A percentile compares a stretch with the other conserved stretches of the same genome.
These are phyloP conservation scores for Epinotia bilunana DNA, from an alignment of 2,888 invertebrate species.

Conservation along the genomic window DNA sequence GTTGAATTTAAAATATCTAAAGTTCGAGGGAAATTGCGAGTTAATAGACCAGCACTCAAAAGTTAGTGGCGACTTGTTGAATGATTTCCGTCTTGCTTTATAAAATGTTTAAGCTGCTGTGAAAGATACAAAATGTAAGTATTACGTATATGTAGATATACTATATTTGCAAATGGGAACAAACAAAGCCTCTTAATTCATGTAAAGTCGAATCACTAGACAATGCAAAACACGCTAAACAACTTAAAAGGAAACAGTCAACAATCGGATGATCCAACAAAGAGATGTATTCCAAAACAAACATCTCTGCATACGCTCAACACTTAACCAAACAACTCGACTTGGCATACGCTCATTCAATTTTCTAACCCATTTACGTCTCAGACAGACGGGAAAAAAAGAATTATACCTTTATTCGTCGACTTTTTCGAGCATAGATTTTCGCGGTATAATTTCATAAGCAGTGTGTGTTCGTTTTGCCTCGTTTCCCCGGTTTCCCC, in stretches of 20 bases:
- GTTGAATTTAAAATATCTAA: constrained; percentile 45
- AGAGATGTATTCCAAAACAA: constrained; percentile 65
- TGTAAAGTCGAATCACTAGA: constrained; percentile 41
- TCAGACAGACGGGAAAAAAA: constrained; percentile 70
- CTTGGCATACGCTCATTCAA: constrained; percentile 77
- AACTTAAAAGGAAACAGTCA: constrained; percentile 54
- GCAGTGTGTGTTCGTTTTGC: constrained; percentile 79
- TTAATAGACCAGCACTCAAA: constrained; percentile 45
- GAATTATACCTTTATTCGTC: constrained; percentile 64
- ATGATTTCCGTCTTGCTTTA: constrained; percentile 42
- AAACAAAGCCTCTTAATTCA: constrained; percentile 42
- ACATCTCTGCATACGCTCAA: constrained; percentile 64
- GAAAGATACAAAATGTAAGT: constrained; percentile 3
- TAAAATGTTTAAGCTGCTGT: constrained; percentile 23
- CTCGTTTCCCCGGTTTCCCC: constrained; percentile 75
- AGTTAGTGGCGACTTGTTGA: constrained; percentile 45
- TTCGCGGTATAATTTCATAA: constrained; percentile 82
- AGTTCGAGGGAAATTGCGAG: constrained; percentile 44
- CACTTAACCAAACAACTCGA: constrained; percentile 76
- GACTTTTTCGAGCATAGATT: constrained; percentile 66
- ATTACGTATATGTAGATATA: neutral
- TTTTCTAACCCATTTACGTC: constrained; percentile 85
- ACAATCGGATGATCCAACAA: constrained; percentile 58
- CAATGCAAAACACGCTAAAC: constrained; percentile 47
- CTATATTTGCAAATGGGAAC: constrained; percentile 9